Base-by-base conservation (phyloP, 2,797 vertebrate genomes). In the Neostethus bicornis region DNA sequence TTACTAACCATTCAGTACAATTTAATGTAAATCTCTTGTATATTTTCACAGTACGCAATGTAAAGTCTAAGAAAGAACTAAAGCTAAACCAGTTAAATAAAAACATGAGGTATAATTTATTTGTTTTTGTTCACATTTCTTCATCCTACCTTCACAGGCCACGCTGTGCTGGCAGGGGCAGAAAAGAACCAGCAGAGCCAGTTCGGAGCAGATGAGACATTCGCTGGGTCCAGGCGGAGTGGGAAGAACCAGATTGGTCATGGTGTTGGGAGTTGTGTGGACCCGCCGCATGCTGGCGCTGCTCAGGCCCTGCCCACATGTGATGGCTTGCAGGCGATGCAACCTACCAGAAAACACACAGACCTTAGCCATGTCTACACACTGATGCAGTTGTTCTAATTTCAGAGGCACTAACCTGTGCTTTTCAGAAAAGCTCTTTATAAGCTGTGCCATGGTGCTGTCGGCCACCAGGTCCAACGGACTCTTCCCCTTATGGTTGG, bases 151-250 rank as follows among this genome's bases (percentile, higher is more conserved):
- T 91, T 98, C 96, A 65, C 97, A 99, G 47, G 96, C 96, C 2
- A 96, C 96, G 11, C 94, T 97, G 91, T 99, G 97, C 84, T 97
- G 96, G 78, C 97, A 99, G 0, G 97, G 97, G 41, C 91, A 92
- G 88, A 99, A 99, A 32, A 93, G 92, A 52, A 99, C 92, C 29
- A 99, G 94, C 79, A 96, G 83, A 2, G 96, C 93, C 70, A 96
- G 91, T 81, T 98, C 96, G 0, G 97, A 99, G 86, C 97, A 99
- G 89, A 99, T 97, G 83, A 99, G 92, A 90, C 97, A 99, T 90
- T 99, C 97, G 0, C 94, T 93, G 70, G 94, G 94, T 58, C 91
- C 92, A 0, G 90, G 81, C 1, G 79, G 51, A 0, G 89, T 88
- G 1, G 93, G 85, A 72, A 95, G 91, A 10, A 91, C 94, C 77